Base-by-base conservation (phyloP, 2,113 vertebrate genomes). In the Pimephales promelas region DNA sequence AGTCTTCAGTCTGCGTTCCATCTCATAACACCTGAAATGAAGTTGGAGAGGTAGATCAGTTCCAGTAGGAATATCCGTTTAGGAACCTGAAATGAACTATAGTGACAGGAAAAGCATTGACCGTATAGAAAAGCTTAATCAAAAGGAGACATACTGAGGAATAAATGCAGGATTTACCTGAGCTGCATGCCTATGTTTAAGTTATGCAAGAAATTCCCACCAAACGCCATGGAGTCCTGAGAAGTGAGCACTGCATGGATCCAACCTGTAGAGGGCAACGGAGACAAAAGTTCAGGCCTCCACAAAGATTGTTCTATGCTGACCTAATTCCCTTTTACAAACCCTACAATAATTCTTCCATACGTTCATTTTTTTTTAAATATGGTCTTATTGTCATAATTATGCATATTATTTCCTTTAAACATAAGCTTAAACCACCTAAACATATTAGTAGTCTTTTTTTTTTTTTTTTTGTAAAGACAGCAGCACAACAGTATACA, bases 221-320 rank as follows among this genome's bases (percentile, higher is more conserved):
- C 98, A 83, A 99, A 99, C 79, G 98, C 98, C 97, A 99, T 99
- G 95, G 97, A 99, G 94, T 99, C 98, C 96, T 99, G 97, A 97
- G 98, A 98, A 47, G 98, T 99, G 92, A 99, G 97, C 90, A 99
- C 98, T 88, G 95, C 98, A 2, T 99, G 98, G 91, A 99, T 99
- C 98, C 98, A 99, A 89, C 98, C 98, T 99, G 94, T 31, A 91
- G 92, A 70, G 86, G 92, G 91, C 85, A 79, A 31, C 88, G 90
- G 11, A 92, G 82, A n/a, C 86, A 81, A 43, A 64, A 4, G 28
- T 62, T 64, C 40, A 79, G 5, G 14, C 0, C 66, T 22, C 18
- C 10, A 59, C 22, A 59, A 24, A 24, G n/a, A 24, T 10, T 5
- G 18, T 10, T 9, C 36, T 40, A 49, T 4, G 71, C n/a, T 26